Evolutionary conservation across 2,888 invertebrate genomes (phyloP).

Genomic region (Oscheius sp.): DNA sequence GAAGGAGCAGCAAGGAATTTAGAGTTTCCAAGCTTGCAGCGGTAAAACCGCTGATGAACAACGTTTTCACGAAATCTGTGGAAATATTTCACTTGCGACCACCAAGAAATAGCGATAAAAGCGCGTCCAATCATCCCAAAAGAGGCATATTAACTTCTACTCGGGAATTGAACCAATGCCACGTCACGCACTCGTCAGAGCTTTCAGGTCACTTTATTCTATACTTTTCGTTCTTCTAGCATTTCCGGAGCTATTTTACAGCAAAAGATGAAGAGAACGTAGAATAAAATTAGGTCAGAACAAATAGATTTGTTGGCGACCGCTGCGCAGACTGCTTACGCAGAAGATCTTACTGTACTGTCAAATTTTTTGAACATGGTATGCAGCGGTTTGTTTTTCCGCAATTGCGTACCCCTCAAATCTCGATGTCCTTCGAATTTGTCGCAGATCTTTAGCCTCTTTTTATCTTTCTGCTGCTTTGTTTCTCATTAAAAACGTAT

Average conservation of each 20-base stretch:
- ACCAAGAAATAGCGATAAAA: no score
- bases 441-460: neutral
- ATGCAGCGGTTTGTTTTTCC: neutral
- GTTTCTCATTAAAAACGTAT: neutral
- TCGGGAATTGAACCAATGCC: no score
- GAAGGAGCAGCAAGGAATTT: no score
- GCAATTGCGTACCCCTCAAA: slow-evolving; percentile 6
- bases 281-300: slow-evolving; percentile 9
- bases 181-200: no score
- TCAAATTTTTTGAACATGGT: neutral
- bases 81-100: no score
- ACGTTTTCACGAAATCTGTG: no score
- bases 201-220: no score
- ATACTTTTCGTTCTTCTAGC: no score
- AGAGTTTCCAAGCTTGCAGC: no score
- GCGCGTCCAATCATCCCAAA: no score
- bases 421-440: neutral
- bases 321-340: slow-evolving; percentile 27
- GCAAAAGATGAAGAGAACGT: neutral
- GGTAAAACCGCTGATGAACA: no score
- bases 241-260: neutral
- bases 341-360: neutral
- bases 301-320: slow-evolving; percentile 13
- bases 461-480: neutral
- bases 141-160: no score